Evolutionary conservation across 2,888 invertebrate species (phyloP).

Genomic region (Lycophotia porphyrea): DNA sequence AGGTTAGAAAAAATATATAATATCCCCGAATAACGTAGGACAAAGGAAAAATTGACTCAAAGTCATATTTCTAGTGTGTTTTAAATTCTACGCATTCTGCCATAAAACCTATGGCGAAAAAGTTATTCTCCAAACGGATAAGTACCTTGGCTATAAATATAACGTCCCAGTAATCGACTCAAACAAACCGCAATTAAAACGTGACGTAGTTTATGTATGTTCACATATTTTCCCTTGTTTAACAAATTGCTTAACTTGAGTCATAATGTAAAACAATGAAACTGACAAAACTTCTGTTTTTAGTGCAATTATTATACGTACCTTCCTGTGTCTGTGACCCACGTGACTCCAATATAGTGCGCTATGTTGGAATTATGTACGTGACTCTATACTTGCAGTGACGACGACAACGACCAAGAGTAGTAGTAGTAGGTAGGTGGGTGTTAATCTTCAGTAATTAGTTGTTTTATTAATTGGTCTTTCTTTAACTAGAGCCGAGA

Average conservation of each 20-base stretch:
- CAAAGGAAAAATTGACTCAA: neutral
- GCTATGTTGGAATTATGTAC: neutral
- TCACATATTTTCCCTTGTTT: slow-evolving; percentile 15
- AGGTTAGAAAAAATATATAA: too few relatives aligned
- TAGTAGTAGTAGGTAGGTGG: too few relatives aligned
- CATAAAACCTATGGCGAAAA: neutral
- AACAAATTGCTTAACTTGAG: neutral
- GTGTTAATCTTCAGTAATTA: neutral
- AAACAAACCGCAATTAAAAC: slow-evolving; percentile 22
- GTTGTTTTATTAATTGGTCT: neutral
- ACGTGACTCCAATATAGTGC: neutral
- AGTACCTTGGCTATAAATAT: slow-evolving; percentile 22
- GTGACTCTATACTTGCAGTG: neutral
- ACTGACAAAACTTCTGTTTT: neutral
- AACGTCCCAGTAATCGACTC: slow-evolving; percentile 8
- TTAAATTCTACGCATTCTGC: neutral
- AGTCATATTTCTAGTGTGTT: neutral
- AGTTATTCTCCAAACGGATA: neutral
- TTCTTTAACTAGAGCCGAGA: neutral
- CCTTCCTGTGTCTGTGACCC: neutral
- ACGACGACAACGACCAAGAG: too few relatives aligned
- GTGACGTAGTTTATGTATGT: slow-evolving; percentile 6
- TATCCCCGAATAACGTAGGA: neutral
- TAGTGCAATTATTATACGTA: neutral
- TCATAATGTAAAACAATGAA: slow-evolving; percentile 41